phyloP scores from a whole-genome alignment of 2,888 invertebrate species.

The Coleophora deauratella region DNA sequence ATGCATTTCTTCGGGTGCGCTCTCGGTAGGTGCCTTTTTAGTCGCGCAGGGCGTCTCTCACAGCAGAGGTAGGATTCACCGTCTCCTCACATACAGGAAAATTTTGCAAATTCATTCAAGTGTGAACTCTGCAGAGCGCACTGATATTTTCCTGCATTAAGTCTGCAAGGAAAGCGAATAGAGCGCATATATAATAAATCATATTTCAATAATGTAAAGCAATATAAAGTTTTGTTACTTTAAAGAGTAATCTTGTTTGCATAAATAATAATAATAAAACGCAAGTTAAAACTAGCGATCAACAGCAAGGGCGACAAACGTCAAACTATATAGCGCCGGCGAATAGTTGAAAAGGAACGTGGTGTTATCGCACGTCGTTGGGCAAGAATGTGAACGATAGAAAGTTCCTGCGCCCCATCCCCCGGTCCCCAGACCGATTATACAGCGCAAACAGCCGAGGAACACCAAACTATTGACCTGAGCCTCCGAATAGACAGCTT shows the following conservation, averaged over 20 bases:
- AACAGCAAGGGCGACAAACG: background rate
- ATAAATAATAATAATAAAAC: too few species aligned
- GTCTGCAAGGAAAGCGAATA: background rate
- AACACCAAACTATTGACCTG: slow-evolving; percentile 66
- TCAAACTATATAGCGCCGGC: slow-evolving; percentile 40
- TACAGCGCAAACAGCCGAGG: slow-evolving; percentile 52
- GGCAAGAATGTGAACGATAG: slow-evolving; percentile 54
- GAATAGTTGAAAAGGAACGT: slow-evolving; percentile 56
- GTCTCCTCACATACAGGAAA: slow-evolving; percentile 29
- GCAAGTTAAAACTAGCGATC: too few species aligned
- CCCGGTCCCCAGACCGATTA: slow-evolving; percentile 31
- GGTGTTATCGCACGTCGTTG: slow-evolving; percentile 56
- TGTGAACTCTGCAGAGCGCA: slow-evolving; percentile 32
- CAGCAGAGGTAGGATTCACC: slow-evolving; percentile 28
- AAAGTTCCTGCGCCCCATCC: slow-evolving; percentile 36
- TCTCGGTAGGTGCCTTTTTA: slow-evolving; percentile 46
- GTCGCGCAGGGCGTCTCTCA: slow-evolving; percentile 36
- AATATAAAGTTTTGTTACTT: too few species aligned
- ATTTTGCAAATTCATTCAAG: slow-evolving; percentile 46
- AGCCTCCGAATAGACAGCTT: slow-evolving; percentile 59
- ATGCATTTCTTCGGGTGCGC: slow-evolving; percentile 40
- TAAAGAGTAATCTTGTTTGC: too few species aligned
- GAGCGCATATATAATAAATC: too few species aligned
- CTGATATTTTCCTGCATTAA: slow-evolving; percentile 21
- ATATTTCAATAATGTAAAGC: too few species aligned